Base-by-base conservation (phyloP, 2,888 invertebrate genomes). In the Erynnis tages region DNA sequence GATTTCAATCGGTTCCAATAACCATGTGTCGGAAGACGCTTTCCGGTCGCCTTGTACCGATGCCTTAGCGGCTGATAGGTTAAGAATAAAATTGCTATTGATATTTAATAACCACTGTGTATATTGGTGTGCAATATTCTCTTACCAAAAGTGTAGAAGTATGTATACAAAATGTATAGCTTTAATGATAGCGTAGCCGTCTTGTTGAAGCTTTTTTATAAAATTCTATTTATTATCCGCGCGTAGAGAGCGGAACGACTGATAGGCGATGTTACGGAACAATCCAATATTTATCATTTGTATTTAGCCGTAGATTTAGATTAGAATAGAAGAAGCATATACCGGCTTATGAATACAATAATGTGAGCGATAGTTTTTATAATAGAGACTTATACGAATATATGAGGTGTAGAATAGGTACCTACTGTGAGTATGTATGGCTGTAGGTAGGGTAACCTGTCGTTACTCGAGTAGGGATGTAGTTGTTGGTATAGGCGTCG, bases 161-260 rank as follows among this genome's bases (percentile, higher is more conserved):
- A 86, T 83, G 80, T 88, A 88, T 87, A 88, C 88, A 88, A 85
- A 85, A 60, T 82, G 77, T 87, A 80, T 87, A 88, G 86, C 84
- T 86, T 84, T 87, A 87, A 88, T 73, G 67, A 78, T 85, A 86
- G 85, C 64, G 81, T 87, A 87, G 88, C 77, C 80, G 86, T 87
- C 86, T 86, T 85, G 88, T 88, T 88, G 78, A 86, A 76, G 88
- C 86, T 88, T 88, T 85, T 87, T 85, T 85, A 84, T 82, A 82
- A 86, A 84, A 87, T 74, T 86, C 80, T 87, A 87, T 86, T 85
- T 85, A 86, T 79, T 82, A 69, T 73, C 84, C 86, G 87, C 85
- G 67, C 71, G 76, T 85, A 83, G 84, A 62, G 66, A 63, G 88
- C 85, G 88, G 87, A 64, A 76, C 65, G 88, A 88, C 88, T 88